Conservation (phyloP, 2,113 vertebrate species). For the Dasyornis broadbenti region DNA sequence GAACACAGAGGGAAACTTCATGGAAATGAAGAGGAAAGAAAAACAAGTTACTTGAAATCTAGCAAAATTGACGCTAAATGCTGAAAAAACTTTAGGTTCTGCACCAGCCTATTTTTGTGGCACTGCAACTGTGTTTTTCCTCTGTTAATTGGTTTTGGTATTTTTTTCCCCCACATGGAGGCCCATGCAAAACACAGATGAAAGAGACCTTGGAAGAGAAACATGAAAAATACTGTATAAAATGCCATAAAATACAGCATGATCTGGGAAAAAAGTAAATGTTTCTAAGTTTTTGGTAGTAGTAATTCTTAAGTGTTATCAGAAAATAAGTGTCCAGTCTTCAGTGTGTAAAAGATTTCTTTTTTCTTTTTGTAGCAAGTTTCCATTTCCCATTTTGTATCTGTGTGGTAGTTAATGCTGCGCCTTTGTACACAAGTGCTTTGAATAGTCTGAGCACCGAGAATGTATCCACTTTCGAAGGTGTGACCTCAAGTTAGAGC, state of each 20-base stretch:
- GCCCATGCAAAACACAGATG: neutral
- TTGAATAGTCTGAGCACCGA: slow-evolving; percentile 50
- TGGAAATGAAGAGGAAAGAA: neutral
- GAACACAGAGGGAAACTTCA: neutral
- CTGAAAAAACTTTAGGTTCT: neutral
- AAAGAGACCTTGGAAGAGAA: neutral
- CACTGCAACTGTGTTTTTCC: neutral
- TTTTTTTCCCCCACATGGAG: rapidly evolving
- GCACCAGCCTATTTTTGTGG: neutral
- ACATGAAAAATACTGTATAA: neutral
- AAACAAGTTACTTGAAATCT: neutral
- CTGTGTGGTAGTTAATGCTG: slow-evolving; percentile 49
- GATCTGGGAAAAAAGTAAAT: neutral
- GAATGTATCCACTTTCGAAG: slow-evolving; percentile 56
- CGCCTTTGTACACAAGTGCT: slow-evolving; percentile 69
- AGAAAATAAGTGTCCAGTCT: neutral
- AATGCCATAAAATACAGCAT: neutral
- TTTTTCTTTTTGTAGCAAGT: neutral
- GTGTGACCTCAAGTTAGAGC: slow-evolving; percentile 8
- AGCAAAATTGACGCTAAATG: neutral
- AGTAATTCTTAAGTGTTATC: neutral
- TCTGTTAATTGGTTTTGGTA: neutral
- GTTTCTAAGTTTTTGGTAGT: neutral
- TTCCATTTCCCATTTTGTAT: slow-evolving; percentile 38
- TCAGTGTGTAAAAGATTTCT: neutral